Evolutionary conservation across 2,888 invertebrate genomes (phyloP), one percentile per base, ranked within the genome.

Genomic region (Dryococelus australis): DNA sequence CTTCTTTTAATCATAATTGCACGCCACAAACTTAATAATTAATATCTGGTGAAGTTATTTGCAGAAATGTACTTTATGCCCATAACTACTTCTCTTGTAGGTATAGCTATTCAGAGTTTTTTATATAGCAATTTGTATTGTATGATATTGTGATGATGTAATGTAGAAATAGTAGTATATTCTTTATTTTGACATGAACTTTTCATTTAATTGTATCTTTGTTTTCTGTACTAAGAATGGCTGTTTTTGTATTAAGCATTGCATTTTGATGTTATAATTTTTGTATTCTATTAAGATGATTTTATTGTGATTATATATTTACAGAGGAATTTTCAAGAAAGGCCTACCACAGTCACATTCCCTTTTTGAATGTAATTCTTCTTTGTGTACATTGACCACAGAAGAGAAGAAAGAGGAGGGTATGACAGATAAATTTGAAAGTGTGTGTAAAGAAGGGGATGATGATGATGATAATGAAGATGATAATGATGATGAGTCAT

Each of bases 401-500:
- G 65, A 65, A 24, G 65, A 65, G 65, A 65, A 65, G 65, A 65
- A 65, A 65, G 65, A 65, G 24, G 65, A 65, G 65, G n/a, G n/a
- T 65, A n/a, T 65, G 65, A 24, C 10, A 65, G 65, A 65, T 65
- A 5, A 10, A n/a, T 65, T 65, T 65, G 65, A 20, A 20, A 65
- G 65, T 10, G 16, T 16, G 65, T 20, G 20, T 65, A 35, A 35
- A 35, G 65, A n/a, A 16, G n/a, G 24, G 65, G 65, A 65, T 65
- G 51, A 51, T 20, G 51, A 51, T 20, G 85, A 51, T 47, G 85
- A 43, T 13, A 43, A 85, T 65, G 87, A 88, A 79, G 89, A 89
- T 87, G 92, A 92, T 90, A 92, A 92, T 35, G 92, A 92, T 88
- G 92, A 92, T 88, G 92, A 92, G 87, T 92, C 92, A 26, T 93